Base-by-base conservation (phyloP, 2,797 vertebrate species). In the Champsocephalus esox region DNA sequence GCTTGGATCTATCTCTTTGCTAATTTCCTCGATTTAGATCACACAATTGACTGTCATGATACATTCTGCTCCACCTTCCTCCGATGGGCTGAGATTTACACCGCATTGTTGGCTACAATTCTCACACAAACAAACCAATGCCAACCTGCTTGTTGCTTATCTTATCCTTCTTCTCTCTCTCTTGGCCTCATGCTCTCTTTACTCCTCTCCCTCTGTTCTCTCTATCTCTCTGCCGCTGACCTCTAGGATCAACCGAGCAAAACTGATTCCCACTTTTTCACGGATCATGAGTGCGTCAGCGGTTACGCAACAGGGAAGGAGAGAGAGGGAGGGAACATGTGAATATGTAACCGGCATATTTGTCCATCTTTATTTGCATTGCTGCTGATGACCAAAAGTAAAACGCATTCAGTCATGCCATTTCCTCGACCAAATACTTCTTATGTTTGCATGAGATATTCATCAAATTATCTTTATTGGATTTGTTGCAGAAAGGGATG, bases 241-340 rank as follows among this genome's bases (percentile, higher is more conserved):
- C 93, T 91, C 88, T 87, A 82, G 88, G 92, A 93, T 93, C 90
- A 94, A 84, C 90, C 87, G 86, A 94, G 91, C 92, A 93, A 92
- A 88, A 92, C 89, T 92, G 91, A 94, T 94, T 94, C 88, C 78
- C 56, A 72, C 83, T 93, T 93, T 92, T 93, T 94, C 90, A 93
- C 90, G 92, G 90, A 93, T 93, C 91, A 93, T 66, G 87, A 92
- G 86, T 91, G 89, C 89, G 88, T 93, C 90, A 91, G 87, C n/a
- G 46, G 85, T 93, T 93, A 93, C 70, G 81, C 84, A 93, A 94
- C 71, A 68, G 70, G 3, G 52, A 13, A 38, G 6, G 41, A 50
- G 64, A 66, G 59, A 63, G 61, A 51, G 38, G 16, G 64, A 60
- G 79, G 45, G 62, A 48, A 56, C 52, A 80, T 73, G 73, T 59